Evolutionary conservation across 2,797 vertebrate species (phyloP).

Genomic region (Ptychadena robeensis): DNA sequence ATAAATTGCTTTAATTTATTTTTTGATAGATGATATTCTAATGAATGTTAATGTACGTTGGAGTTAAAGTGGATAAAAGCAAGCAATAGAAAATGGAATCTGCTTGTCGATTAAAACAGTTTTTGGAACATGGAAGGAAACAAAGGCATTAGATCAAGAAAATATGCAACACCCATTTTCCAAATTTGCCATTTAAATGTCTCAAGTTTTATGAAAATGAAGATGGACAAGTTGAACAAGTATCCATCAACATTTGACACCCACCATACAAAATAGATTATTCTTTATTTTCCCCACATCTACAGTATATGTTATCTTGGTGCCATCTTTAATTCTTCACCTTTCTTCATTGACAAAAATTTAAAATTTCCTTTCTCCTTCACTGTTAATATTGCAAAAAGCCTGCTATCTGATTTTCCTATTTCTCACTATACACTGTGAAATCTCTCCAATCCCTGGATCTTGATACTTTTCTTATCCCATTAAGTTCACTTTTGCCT

Average conservation of each 20-base stretch:
- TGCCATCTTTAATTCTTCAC: too few relatives aligned
- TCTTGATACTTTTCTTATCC: too few relatives aligned
- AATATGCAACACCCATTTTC: neutral
- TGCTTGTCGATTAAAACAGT: slow-evolving; percentile 14
- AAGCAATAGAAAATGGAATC: slow-evolving; percentile 16
- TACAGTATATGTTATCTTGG: too few relatives aligned
- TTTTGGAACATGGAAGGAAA: neutral
- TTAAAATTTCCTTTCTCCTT: too few relatives aligned
- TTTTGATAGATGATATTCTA: slow-evolving; percentile 61
- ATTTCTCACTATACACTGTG: too few relatives aligned
- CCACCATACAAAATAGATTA: too few relatives aligned
- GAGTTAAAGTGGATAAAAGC: slow-evolving; percentile 45
- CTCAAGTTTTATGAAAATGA: neutral
- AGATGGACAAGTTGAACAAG: neutral
- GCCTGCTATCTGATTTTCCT: too few relatives aligned
- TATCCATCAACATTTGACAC: too few relatives aligned
- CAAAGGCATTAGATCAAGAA: neutral
- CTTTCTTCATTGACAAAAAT: too few relatives aligned
- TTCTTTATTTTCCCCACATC: neutral
- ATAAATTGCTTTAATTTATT: slow-evolving; percentile 62
- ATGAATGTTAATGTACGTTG: slow-evolving; percentile 55
- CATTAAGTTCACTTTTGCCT: too few relatives aligned
- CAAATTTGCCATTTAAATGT: neutral
- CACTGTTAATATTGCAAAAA: too few relatives aligned
- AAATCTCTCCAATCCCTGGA: too few relatives aligned